phyloP scores from a whole-genome alignment of 2,797 vertebrate species.

The Myripristis jacobus region DNA sequence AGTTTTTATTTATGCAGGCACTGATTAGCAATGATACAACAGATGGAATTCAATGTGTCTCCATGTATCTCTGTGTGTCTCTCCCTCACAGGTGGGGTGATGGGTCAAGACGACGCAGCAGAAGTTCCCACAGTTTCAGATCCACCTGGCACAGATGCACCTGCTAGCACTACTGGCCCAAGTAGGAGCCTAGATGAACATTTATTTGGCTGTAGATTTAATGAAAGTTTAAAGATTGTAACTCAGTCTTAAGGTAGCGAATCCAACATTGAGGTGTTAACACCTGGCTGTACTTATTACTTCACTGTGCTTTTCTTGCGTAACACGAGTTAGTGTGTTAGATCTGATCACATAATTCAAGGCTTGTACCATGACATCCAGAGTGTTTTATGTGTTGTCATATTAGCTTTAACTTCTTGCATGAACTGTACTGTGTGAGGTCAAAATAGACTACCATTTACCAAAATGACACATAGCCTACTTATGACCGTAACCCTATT shows the following conservation, averaged over 20 bases:
- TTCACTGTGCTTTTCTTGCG: not conserved
- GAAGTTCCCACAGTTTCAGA: no score
- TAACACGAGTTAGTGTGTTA: no score
- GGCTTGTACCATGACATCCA: not conserved
- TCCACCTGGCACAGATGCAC: fast-evolving
- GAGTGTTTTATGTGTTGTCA: not conserved
- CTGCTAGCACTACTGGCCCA: fast-evolving
- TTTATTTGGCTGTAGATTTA: not conserved
- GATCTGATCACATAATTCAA: no score
- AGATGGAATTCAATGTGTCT: not conserved
- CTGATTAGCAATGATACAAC: not conserved
- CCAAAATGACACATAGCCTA: not conserved
- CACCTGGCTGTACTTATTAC: no score
- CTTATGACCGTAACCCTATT: not conserved
- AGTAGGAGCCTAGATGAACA: conserved; percentile 22
- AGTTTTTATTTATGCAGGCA: not conserved
- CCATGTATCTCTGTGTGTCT: not conserved
- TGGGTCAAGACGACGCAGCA: conserved; percentile 21
- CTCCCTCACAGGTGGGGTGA: conserved; percentile 60
- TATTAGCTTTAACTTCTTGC: not conserved
- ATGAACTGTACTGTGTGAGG: not conserved
- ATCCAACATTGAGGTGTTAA: no score
- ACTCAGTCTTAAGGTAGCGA: not conserved
- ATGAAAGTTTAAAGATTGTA: not conserved
- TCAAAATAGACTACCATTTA: not conserved